Conservation (phyloP, 1,140 invertebrate genomes). For the Hydropsyche tenuis region DNA sequence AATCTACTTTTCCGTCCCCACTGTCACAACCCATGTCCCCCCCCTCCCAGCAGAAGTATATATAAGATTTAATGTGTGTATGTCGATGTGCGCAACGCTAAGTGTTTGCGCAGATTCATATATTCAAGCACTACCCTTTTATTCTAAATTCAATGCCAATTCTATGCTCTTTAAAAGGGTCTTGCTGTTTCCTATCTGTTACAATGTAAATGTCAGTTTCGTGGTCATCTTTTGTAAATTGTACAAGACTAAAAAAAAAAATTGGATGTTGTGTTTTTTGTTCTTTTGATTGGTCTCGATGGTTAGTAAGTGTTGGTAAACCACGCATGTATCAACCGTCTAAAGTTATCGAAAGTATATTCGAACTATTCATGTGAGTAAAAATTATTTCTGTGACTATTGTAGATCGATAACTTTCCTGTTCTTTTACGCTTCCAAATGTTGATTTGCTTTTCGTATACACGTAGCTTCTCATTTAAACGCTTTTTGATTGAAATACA, state of each 20-base stretch:
- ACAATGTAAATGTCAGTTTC: background rate
- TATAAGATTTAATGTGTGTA: conserved; percentile 2
- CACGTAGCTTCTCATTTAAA: no score
- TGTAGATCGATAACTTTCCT: background rate
- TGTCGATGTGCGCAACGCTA: background rate
- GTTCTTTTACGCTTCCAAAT: background rate
- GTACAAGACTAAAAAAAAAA: background rate
- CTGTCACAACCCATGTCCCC: background rate
- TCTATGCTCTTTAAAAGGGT: background rate
- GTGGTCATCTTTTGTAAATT: background rate
- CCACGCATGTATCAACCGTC: conserved; percentile 4
- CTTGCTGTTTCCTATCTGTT: background rate
- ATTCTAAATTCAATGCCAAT: background rate
- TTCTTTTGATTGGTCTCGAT: background rate
- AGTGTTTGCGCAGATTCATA: background rate
- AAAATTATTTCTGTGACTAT: background rate
- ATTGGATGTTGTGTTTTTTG: no score
- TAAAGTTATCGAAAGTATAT: background rate
- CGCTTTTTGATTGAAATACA: no score
- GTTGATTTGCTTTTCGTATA: conserved; percentile 1
- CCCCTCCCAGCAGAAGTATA: conserved; percentile 16
- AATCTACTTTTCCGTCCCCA: conserved; percentile 1
- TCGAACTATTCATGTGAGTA: conserved; percentile 3
- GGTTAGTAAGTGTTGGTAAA: conserved; percentile 5
- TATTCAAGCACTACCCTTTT: conserved; percentile 17